A percentile compares a stretch with the other conserved stretches of the same genome.
Evolutionary conservation across 2,888 invertebrate genomes (phyloP).

Genomic region (Biston betularia): DNA sequence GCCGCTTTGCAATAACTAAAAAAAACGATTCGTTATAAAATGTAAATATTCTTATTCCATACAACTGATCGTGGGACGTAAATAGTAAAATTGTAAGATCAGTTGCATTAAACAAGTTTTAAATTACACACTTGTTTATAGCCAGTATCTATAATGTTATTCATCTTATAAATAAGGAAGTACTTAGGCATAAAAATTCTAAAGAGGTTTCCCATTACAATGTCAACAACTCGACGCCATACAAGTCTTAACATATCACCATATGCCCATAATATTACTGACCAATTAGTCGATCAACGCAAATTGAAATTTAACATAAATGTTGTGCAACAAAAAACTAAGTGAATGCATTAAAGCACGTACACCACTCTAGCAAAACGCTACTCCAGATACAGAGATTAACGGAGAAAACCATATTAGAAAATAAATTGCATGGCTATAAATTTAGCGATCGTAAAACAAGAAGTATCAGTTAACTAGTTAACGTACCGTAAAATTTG

Average conservation of each 20-base stretch:
- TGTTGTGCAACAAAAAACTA: constrained; percentile 42
- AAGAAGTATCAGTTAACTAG: constrained; percentile 55
- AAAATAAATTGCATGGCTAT: constrained; percentile 40
- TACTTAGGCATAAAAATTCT: constrained; percentile 26
- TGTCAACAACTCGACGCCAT: constrained; percentile 25
- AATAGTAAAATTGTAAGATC: background rate
- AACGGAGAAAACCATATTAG: constrained; percentile 35
- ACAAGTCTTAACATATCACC: constrained; percentile 40
- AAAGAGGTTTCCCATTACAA: constrained; percentile 27
- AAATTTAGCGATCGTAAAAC: constrained; percentile 51
- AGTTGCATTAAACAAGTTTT: constrained; percentile 10
- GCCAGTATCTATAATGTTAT: constrained; percentile 18
- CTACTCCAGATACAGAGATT: constrained; percentile 31
- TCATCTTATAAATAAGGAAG: constrained; percentile 30
- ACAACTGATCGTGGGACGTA: background rate
- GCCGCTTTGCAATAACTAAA: no score
- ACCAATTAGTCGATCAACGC: constrained; percentile 27
- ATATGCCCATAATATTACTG: constrained; percentile 14
- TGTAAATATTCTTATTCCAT: background rate
- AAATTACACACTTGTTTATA: constrained; percentile 11
- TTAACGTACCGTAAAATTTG: constrained; percentile 57
- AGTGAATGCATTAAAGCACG: constrained; percentile 39
- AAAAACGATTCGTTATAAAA: background rate
- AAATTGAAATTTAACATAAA: constrained; percentile 37
- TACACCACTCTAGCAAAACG: constrained; percentile 35